Base-by-base conservation (phyloP, 2,888 invertebrate genomes). In the Lepetodrilus schrolli region DNA sequence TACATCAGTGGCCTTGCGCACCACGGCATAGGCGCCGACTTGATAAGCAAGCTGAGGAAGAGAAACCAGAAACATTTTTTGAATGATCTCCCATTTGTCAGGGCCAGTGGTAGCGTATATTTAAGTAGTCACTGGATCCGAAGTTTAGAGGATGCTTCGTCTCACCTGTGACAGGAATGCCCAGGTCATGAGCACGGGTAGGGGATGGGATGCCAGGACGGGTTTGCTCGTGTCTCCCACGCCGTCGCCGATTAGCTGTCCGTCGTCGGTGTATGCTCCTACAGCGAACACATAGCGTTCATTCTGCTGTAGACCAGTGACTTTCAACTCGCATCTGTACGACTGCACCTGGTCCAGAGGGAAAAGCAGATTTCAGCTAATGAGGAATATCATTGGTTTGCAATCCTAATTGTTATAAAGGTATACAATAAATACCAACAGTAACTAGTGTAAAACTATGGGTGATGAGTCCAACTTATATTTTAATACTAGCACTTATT, bases 261-360 rank as follows among this genome's bases (percentile, higher is more conserved):
- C 90, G 17, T 89, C 87, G 21, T 79, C 79, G 4, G 88, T 88
- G 79, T 90, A 91, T 0, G 90, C 90, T 43, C 88, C 90, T 10
- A 91, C 84, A 30, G 90, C 90, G 83, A 90, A 90, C 10, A 90
- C 81, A 73, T 91, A 91, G 34, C 85, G 83, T 75, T 89, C 86
- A 73, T 88, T 86, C 8, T 89, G 85, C 38, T 77, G 80, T 50
- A 91, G 81, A 13, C 88, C 88, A 2, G 83, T 72, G 8, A 89
- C 89, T 21, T 78, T 79, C 70, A 90, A 72, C 76, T 88, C 88
- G 74, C 85, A 84, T 70, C 81, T 75, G 65, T 84, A 84, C 4
- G 87, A 82, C n/a, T 90, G 89, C 20, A 90, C 84, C 89, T 90
- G 78, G n/a, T 2, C 72, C 72, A 58, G 26, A 5, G 4, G 1